Evolutionary conservation across 1,140 invertebrate genomes (phyloP).

Genomic region (Apis laboriosa): DNA sequence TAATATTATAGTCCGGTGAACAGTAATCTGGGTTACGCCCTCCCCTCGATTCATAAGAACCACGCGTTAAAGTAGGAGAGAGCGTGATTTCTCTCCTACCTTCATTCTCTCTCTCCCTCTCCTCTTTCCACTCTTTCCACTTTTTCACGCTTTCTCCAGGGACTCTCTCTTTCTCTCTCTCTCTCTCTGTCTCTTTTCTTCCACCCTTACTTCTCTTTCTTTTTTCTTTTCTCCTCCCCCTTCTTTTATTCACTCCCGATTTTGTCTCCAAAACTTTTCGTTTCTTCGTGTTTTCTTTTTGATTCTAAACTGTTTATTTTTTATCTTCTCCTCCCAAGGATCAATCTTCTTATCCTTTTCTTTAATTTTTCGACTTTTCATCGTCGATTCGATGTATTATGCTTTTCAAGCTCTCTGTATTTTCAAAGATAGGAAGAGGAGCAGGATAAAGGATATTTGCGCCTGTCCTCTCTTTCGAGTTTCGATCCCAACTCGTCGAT

Average conservation of each 20-base stretch:
- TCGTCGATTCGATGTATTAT: too few relatives aligned
- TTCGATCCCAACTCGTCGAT: too few relatives aligned
- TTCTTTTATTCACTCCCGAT: background rate
- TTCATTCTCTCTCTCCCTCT: conserved; percentile 25
- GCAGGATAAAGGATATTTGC: too few relatives aligned
- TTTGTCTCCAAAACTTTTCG: background rate
- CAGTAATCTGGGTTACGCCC: conserved; percentile 67
- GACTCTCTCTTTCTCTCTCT: conserved; percentile 19
- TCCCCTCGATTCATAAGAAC: conserved; percentile 64
- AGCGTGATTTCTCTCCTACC: conserved; percentile 54
- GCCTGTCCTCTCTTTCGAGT: too few relatives aligned
- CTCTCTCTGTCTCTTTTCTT: conserved; percentile 27
- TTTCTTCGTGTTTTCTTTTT: background rate
- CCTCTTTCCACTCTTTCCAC: conserved; percentile 30
- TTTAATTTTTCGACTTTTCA: background rate
- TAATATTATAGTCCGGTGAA: conserved; percentile 73
- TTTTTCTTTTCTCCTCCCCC: too few relatives aligned
- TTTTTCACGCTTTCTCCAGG: conserved; percentile 23
- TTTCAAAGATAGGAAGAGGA: too few relatives aligned
- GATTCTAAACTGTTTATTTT: too few relatives aligned
- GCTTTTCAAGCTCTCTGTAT: too few relatives aligned
- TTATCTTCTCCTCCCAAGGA: background rate
- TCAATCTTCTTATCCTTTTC: background rate
- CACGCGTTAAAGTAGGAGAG: conserved; percentile 56
- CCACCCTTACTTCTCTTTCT: background rate